These are phyloP conservation scores for Tyto alba DNA, from an alignment of 2,113 vertebrate species.

Conservation along the genomic window DNA sequence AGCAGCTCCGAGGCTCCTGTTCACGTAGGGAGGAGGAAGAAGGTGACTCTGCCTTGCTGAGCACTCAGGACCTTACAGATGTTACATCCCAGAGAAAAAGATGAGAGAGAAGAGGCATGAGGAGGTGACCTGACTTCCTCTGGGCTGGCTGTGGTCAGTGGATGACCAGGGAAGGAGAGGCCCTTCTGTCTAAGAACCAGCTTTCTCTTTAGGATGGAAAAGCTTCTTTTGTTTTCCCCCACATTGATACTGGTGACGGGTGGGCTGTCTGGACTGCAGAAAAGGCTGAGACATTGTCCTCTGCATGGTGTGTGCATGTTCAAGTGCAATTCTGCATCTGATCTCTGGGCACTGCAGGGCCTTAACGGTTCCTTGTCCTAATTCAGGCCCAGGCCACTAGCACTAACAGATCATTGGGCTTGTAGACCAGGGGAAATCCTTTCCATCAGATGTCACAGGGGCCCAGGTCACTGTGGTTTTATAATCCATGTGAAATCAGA, in stretches of 20 bases:
- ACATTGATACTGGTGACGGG: neutral
- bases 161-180: neutral
- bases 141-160: neutral
- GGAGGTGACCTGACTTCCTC: neutral
- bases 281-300: neutral
- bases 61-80: neutral
- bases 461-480: neutral
- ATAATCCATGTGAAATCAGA: accelerated
- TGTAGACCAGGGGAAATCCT: neutral
- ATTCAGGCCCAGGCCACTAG: neutral
- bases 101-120: neutral
- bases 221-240: accelerated
- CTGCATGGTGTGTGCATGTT: neutral
- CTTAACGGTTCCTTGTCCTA: neutral
- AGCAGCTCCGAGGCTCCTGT: neutral
- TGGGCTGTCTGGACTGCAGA: neutral
- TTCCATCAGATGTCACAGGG: neutral
- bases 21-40: neutral
- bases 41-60: neutral
- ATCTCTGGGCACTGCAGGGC: neutral
- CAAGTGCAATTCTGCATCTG: neutral
- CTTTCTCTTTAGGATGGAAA: neutral
- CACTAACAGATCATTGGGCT: neutral
- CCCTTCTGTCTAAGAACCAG: neutral
- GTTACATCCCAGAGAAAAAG: neutral